A percentile compares a stretch with the other conserved stretches of the same genome.
Evolutionary conservation across 2,797 vertebrate species (phyloP).

Genomic region (Paguma larvata): DNA sequence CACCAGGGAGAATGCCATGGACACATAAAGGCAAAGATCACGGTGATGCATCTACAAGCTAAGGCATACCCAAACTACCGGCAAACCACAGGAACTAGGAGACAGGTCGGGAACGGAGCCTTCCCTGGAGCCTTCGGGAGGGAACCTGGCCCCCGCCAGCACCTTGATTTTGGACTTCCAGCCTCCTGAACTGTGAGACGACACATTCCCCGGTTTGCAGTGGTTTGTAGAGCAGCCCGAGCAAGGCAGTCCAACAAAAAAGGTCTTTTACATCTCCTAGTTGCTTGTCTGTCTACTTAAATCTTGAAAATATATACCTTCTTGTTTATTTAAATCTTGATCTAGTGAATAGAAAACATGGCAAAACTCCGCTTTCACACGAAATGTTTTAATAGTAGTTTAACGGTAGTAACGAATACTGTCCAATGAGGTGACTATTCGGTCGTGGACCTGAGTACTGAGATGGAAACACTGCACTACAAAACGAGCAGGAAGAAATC

Average conservation of each 20-base stretch:
- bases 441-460: neutral
- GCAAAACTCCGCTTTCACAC: neutral
- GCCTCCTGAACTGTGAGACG: neutral
- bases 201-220: neutral
- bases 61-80: neutral
- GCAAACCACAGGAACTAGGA: neutral
- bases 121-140: neutral
- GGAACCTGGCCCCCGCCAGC: neutral
- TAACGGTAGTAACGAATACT: neutral
- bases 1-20: neutral
- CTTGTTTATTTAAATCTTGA: slow-evolving; percentile 43
- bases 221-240: neutral
- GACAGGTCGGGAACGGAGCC: neutral
- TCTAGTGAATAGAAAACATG: neutral
- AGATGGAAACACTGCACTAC: neutral
- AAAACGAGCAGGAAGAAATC: neutral
- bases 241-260: neutral
- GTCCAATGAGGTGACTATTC: neutral
- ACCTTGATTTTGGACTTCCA: neutral
- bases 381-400: neutral
- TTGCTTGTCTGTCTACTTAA: neutral
- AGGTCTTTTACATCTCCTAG: neutral
- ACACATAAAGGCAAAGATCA: neutral
- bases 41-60: neutral
- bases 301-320: neutral